Conservation (phyloP, 2,888 invertebrate species). For the Thecocarcelia acutangulata region DNA sequence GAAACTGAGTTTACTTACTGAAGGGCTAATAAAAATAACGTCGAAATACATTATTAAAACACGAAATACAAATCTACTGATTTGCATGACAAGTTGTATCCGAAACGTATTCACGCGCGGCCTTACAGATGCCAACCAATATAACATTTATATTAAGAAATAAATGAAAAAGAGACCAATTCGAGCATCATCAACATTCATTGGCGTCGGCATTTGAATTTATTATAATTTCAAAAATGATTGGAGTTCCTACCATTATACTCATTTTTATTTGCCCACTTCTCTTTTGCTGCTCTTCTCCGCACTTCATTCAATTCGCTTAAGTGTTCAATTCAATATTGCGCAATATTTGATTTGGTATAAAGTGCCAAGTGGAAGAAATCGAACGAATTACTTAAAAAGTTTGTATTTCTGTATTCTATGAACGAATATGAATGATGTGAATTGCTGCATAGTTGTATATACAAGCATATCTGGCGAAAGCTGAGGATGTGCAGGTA, state of each 20-base stretch:
- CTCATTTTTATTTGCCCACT: slow-evolving; percentile 30
- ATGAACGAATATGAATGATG: no score
- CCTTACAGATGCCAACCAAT: slow-evolving; percentile 5
- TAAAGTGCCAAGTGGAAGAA: not conserved
- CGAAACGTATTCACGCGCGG: not conserved
- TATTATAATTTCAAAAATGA: not conserved
- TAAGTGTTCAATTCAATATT: slow-evolving; percentile 19
- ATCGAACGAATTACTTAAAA: not conserved
- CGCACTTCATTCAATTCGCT: not conserved
- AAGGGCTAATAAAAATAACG: no score
- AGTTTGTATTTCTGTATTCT: no score
- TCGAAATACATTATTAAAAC: not conserved
- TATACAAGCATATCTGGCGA: no score
- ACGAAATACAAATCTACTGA: slow-evolving; percentile 12
- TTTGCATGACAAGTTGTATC: slow-evolving; percentile 20
- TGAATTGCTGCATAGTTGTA: no score
- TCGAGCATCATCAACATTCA: not conserved
- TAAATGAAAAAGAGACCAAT: no score
- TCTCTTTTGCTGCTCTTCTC: not conserved
- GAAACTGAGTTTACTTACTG: no score
- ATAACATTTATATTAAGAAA: slow-evolving; percentile 15
- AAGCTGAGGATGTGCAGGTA: no score
- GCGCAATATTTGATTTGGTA: no score
- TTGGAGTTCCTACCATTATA: slow-evolving; percentile 6
- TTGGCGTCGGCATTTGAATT: slow-evolving; percentile 23